A percentile compares a stretch with the other conserved stretches of the same genome.
Evolutionary conservation across 2,113 vertebrate genomes (phyloP).

Genomic region (Thamnaconus septentrionalis): DNA sequence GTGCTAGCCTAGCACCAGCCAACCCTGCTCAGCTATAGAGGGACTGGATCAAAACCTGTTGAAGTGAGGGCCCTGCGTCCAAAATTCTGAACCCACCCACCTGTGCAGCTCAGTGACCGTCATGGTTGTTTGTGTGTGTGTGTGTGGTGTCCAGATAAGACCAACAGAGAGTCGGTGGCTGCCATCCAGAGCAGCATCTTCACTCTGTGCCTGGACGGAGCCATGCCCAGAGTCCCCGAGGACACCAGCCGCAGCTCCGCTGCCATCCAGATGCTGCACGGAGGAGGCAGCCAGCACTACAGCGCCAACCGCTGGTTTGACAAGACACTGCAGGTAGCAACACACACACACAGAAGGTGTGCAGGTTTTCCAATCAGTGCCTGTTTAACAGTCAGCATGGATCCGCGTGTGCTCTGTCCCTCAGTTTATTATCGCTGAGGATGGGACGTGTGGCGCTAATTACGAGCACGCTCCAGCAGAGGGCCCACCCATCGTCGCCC

Average conservation of each 20-base stretch:
- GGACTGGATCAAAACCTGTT: too few relatives aligned
- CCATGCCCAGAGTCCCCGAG: slow-evolving; percentile 76
- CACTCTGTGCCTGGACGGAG: slow-evolving; percentile 86
- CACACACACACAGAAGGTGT: not conserved
- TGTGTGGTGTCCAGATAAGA: slow-evolving; percentile 77
- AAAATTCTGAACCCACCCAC: too few relatives aligned
- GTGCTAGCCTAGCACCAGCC: too few relatives aligned
- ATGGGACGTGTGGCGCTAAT: slow-evolving; percentile 88
- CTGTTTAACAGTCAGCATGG: too few relatives aligned
- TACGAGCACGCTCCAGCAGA: slow-evolving; percentile 94
- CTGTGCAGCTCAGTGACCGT: too few relatives aligned
- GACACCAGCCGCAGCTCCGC: slow-evolving; percentile 80
- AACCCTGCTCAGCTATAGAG: too few relatives aligned
- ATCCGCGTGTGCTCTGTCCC: not conserved
- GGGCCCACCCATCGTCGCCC: slow-evolving; percentile 88
- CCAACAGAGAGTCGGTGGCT: slow-evolving; percentile 86
- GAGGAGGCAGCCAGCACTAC: slow-evolving; percentile 86
- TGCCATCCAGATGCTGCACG: slow-evolving; percentile 92
- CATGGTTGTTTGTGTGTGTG: too few relatives aligned
- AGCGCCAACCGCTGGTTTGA: slow-evolving; percentile 98
- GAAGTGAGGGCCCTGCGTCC: too few relatives aligned
- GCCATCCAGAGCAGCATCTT: slow-evolving; percentile 93
- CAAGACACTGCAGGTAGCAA: slow-evolving; percentile 91
- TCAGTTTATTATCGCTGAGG: slow-evolving; percentile 92
- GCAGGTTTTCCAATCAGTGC: not conserved